These are phyloP conservation scores for Drosophila melanica DNA, from an alignment of 1,140 invertebrate genomes.

Conservation along the genomic window DNA sequence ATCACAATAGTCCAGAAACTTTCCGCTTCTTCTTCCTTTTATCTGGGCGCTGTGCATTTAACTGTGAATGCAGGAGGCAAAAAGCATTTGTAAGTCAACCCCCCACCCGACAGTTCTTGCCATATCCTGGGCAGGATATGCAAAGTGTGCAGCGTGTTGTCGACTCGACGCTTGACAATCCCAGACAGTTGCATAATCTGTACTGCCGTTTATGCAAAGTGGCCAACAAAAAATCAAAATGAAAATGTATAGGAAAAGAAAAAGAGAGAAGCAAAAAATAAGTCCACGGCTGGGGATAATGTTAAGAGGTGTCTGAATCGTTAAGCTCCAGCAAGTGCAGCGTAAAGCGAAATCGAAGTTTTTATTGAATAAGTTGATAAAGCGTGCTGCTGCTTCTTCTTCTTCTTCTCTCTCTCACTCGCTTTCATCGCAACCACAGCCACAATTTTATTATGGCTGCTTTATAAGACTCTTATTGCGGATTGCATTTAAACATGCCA, in stretches of 20 bases:
- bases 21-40: conserved; percentile 45
- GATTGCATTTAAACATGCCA: conserved; percentile 12
- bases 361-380: conserved; percentile 73
- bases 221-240: conserved; percentile 35
- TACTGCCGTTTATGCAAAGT: conserved; percentile 78
- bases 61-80: conserved; percentile 61
- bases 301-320: conserved; percentile 60
- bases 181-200: conserved; percentile 81
- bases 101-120: not conserved
- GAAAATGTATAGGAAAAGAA: not conserved
- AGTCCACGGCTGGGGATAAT: conserved; percentile 50
- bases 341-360: conserved; percentile 58
- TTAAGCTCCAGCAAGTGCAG: conserved; percentile 31
- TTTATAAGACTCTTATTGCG: conserved; percentile 19
- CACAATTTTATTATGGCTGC: conserved; percentile 28
- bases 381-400: conserved; percentile 21
- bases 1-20: conserved; percentile 61
- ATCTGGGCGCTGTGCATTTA: conserved; percentile 42
- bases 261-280: conserved; percentile 16
- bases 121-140: conserved; percentile 59
- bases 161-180: conserved; percentile 57
- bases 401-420: not conserved
- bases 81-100: conserved; percentile 68
- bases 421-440: conserved; percentile 15
- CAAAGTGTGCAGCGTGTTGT: conserved; percentile 69